phyloP scores from a whole-genome alignment of 2,797 vertebrate species.

The Cetoscarus ocellatus region DNA sequence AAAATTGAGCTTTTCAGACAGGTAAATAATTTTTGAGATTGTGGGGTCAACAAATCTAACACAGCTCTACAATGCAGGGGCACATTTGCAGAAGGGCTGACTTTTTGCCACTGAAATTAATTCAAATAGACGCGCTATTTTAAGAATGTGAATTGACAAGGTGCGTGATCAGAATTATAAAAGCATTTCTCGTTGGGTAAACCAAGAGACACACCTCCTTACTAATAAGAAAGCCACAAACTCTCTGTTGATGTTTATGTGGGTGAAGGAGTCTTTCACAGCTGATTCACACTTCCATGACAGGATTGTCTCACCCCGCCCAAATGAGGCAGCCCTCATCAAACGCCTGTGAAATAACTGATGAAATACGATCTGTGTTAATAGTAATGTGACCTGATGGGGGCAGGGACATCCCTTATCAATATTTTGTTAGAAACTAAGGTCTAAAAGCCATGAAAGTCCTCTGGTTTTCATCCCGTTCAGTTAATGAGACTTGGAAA shows the following conservation, averaged over 20 bases:
- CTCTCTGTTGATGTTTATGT: slow-evolving; percentile 5
- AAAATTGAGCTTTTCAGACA: neutral
- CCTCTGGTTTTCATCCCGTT: slow-evolving; percentile 37
- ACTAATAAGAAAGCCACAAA: neutral
- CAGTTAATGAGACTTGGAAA: slow-evolving; percentile 39
- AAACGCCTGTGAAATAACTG: slow-evolving; percentile 58
- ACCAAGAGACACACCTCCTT: slow-evolving; percentile 11
- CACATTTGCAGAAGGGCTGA: neutral
- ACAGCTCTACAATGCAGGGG: neutral
- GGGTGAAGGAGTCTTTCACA: slow-evolving; percentile 23
- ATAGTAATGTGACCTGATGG: slow-evolving; percentile 14
- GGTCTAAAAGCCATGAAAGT: neutral
- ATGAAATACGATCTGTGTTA: slow-evolving; percentile 11
- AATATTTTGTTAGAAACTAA: neutral
- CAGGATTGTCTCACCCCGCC: slow-evolving; percentile 43
- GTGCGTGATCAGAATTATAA: slow-evolving; percentile 12
- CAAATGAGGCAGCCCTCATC: slow-evolving; percentile 42
- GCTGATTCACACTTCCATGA: slow-evolving; percentile 53
- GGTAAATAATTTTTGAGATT: neutral
- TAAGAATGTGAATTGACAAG: slow-evolving; percentile 9
- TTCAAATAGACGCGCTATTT: neutral
- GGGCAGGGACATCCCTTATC: neutral
- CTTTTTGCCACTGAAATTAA: slow-evolving; percentile 7
- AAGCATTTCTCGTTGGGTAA: neutral
- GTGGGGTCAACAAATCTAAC: neutral